Percentiles rank a stretch among this genome's conserved stretches.
Evolutionary conservation across 1,140 invertebrate genomes (phyloP).

Genomic region (Drosophila mayri): DNA sequence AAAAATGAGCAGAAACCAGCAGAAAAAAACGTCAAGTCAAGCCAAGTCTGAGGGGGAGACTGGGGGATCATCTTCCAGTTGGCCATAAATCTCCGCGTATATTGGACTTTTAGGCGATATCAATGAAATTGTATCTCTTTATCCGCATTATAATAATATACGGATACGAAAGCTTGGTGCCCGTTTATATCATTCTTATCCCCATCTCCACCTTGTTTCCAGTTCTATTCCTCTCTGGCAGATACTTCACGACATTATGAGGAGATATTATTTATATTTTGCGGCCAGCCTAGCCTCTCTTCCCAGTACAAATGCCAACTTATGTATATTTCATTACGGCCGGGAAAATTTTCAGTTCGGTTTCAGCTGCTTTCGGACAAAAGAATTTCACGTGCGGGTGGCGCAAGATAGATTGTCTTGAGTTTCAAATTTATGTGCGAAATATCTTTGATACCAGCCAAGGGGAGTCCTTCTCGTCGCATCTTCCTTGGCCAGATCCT

Average conservation of each 20-base stretch:
- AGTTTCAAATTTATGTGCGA: conserved; percentile 79
- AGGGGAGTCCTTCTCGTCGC: conserved; percentile 19
- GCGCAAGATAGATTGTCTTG: conserved; percentile 77
- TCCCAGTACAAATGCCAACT: conserved; percentile 46
- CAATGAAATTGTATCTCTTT: conserved; percentile 85
- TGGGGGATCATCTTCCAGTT: conserved; percentile 68
- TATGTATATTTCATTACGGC: conserved; percentile 74
- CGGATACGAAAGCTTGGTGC: conserved; percentile 54
- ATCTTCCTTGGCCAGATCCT: conserved; percentile 27
- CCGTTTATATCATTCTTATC: not conserved
- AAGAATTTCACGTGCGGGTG: conserved; percentile 77
- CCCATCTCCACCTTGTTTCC: conserved; percentile 1
- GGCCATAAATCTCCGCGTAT: conserved; percentile 80
- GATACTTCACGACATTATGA: conserved; percentile 79
- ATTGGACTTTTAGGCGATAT: conserved; percentile 84
- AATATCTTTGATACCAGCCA: conserved; percentile 65
- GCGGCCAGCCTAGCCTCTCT: conserved; percentile 10
- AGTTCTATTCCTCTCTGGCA: conserved; percentile 53
- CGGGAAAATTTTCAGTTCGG: conserved; percentile 46
- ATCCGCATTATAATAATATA: conserved; percentile 85
- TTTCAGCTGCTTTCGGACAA: conserved; percentile 60
- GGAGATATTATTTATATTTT: conserved; percentile 79
- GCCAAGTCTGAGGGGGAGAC: conserved; percentile 25
- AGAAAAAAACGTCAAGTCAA: conserved; percentile 27
- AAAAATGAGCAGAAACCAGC: conserved; percentile 17